A percentile compares a stretch with the other conserved stretches of the same genome.
These are phyloP conservation scores for Philereme transversata DNA, from an alignment of 2,888 invertebrate genomes.

Conservation along the genomic window DNA sequence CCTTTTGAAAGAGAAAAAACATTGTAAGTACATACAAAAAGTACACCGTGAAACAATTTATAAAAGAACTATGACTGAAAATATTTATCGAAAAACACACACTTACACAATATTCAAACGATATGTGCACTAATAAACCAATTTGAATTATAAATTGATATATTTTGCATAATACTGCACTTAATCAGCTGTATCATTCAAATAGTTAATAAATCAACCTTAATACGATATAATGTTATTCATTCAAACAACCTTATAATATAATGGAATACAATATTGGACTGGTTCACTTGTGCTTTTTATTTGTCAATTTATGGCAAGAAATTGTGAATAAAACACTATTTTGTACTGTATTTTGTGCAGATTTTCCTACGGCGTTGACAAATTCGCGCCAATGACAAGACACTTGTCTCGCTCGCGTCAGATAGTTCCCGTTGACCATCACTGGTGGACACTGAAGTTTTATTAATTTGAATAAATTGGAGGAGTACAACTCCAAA, in stretches of 20 bases:
- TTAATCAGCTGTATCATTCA: conserved; percentile 23
- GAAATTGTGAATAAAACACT: conserved; percentile 5
- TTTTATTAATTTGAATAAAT: too few species aligned
- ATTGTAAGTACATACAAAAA: conserved; percentile 75
- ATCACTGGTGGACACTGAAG: too few species aligned
- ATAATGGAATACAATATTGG: conserved; percentile 52
- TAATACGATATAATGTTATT: conserved; percentile 38
- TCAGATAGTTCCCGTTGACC: too few species aligned
- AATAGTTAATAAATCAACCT: conserved; percentile 41
- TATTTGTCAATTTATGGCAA: conserved; percentile 23
- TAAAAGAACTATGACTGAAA: conserved; percentile 54
- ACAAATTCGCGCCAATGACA: too few species aligned
- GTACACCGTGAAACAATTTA: conserved; percentile 46
- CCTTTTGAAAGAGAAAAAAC: conserved; percentile 63
- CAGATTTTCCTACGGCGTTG: neutral
- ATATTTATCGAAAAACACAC: conserved; percentile 46
- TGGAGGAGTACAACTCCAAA: too few species aligned
- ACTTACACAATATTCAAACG: conserved; percentile 41
- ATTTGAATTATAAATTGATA: conserved; percentile 15
- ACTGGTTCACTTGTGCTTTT: conserved; percentile 41
- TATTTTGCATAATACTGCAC: conserved; percentile 21
- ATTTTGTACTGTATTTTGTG: conserved; percentile 20
- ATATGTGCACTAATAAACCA: conserved; percentile 27
- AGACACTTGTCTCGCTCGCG: too few species aligned
- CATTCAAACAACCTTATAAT: conserved; percentile 43